Evolutionary conservation across 2,888 invertebrate genomes (phyloP).

Genomic region (Cheilosia soror): DNA sequence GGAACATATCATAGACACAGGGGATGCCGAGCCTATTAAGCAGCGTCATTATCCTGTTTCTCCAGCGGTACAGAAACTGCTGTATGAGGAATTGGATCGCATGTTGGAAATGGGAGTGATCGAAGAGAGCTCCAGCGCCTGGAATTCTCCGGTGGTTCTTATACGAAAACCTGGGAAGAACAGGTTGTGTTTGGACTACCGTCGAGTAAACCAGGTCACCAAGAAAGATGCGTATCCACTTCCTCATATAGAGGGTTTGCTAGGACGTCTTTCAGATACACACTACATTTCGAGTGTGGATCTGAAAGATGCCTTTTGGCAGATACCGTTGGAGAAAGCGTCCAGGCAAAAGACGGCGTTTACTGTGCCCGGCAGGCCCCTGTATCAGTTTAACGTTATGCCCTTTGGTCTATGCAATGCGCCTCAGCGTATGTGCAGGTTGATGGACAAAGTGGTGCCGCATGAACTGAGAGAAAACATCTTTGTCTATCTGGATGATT

Average conservation of each 20-base stretch:
- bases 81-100: too few species aligned
- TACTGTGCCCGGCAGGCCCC: too few species aligned
- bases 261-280: constrained; percentile 36
- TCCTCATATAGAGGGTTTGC: constrained; percentile 67
- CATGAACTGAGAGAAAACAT: constrained; percentile 47
- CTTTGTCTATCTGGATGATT: constrained; percentile 62
- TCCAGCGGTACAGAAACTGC: constrained; percentile 59
- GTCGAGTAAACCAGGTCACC: constrained; percentile 78
- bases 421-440: too few species aligned
- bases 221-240: neutral
- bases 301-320: too few species aligned
- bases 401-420: too few species aligned
- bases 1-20: constrained; percentile 58
- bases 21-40: too few species aligned
- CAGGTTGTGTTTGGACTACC: constrained; percentile 78
- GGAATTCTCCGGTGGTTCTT: constrained; percentile 78
- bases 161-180: constrained; percentile 76
- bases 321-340: too few species aligned
- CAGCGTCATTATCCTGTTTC: constrained; percentile 57
- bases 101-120: too few species aligned
- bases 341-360: too few species aligned
- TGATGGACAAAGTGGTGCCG: too few species aligned
- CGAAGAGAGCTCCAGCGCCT: constrained; percentile 74
- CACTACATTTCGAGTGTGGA: constrained; percentile 28
- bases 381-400: too few species aligned